Conservation (phyloP, 2,797 vertebrate genomes). For the Chiropotes sagulatus region DNA sequence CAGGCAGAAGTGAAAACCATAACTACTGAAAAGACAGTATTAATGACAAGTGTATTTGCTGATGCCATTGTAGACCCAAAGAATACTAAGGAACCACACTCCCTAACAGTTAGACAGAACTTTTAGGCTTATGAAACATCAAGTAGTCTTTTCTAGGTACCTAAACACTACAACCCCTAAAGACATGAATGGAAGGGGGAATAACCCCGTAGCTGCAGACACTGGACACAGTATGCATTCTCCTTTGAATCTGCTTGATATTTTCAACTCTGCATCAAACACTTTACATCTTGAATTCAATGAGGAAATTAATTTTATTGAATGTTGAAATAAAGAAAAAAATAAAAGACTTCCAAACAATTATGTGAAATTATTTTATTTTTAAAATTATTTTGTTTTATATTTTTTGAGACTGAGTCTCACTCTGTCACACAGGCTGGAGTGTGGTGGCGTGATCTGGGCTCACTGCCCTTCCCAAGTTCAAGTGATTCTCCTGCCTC, state of each 20-base stretch:
- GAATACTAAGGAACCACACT: not conserved
- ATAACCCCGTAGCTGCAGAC: not conserved
- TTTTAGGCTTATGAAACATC: not conserved
- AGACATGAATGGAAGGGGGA: not conserved
- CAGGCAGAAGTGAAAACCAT: not conserved
- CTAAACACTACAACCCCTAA: not conserved
- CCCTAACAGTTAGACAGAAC: not conserved
- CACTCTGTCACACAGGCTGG: too few species aligned
- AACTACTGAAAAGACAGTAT: not conserved
- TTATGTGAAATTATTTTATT: not conserved
- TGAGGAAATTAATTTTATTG: not conserved
- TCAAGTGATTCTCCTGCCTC: too few species aligned
- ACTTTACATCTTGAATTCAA: slow-evolving; percentile 29
- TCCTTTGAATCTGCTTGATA: not conserved
- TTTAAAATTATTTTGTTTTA: too few species aligned
- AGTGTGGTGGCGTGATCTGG: accelerated
- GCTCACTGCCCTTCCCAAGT: too few species aligned
- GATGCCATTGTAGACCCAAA: not conserved
- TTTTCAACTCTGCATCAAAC: not conserved
- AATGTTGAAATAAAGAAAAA: slow-evolving; percentile 40
- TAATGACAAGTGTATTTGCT: not conserved
- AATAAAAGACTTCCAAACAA: slow-evolving; percentile 35
- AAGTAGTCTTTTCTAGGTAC: not conserved
- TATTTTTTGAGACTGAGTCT: too few species aligned
- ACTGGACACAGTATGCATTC: not conserved